These are phyloP conservation scores for Smutsia temminckii DNA, from an alignment of 2,797 vertebrate genomes.

Conservation along the genomic window DNA sequence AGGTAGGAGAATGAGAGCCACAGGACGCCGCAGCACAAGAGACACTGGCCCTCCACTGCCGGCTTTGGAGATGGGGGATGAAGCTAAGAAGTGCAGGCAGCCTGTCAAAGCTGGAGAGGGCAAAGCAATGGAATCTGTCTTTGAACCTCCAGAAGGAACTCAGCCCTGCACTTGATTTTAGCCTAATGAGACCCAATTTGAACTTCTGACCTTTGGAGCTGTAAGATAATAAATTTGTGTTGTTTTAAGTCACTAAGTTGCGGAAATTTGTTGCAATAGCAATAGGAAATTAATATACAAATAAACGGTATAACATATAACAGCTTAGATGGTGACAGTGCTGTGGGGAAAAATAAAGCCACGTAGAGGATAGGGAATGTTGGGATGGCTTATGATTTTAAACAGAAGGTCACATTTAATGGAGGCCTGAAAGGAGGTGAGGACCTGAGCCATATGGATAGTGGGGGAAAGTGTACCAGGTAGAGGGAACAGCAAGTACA, in stretches of 20 bases:
- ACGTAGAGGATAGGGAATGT: rapidly evolving
- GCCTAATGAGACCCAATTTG: not conserved
- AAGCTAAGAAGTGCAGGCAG: rapidly evolving
- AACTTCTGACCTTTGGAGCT: not conserved
- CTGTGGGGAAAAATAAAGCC: not conserved
- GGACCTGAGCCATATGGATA: rapidly evolving
- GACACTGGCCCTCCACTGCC: rapidly evolving
- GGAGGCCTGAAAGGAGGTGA: not conserved
- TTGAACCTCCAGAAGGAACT: not conserved
- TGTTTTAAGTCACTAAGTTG: not conserved
- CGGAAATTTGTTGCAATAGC: not conserved
- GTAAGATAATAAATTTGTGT: no score
- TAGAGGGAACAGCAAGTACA: not conserved
- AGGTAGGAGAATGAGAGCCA: not conserved
- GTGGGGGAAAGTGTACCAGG: no score
- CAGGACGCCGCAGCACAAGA: not conserved
- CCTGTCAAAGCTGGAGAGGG: not conserved
- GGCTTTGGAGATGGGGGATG: not conserved
- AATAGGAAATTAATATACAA: not conserved
- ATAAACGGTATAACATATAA: not conserved
- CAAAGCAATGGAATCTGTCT: rapidly evolving
- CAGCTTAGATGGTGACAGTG: rapidly evolving
- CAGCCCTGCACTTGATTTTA: not conserved
- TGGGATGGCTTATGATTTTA: not conserved
- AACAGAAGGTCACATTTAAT: not conserved